phyloP scores from a whole-genome alignment of 2,113 vertebrate genomes.

The Sprattus sprattus region DNA sequence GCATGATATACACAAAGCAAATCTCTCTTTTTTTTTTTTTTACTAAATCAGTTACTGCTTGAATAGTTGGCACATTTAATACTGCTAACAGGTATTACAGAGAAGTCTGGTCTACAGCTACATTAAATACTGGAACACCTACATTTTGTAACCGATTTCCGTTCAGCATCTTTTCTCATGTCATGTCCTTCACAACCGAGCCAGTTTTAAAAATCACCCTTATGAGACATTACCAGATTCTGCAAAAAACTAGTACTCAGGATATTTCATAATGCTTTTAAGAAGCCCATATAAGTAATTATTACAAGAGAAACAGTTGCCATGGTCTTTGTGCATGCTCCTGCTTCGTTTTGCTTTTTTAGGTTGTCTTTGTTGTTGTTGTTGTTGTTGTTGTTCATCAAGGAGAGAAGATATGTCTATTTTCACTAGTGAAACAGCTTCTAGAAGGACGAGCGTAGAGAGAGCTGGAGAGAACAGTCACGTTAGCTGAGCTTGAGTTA shows the following conservation, averaged over 20 bases:
- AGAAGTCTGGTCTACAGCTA: conserved; percentile 76
- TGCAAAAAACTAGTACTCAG: conserved; percentile 56
- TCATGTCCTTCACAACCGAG: not conserved
- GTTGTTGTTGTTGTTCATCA: not conserved
- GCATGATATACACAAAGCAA: conserved; percentile 87
- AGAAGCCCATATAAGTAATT: conserved; percentile 46
- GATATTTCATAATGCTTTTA: conserved; percentile 47
- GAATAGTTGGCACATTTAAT: conserved; percentile 92
- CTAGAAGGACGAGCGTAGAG: conserved; percentile 18
- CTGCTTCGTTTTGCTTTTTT: conserved; percentile 19
- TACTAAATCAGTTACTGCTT: conserved; percentile 82
- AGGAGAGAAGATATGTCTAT: conserved; percentile 26
- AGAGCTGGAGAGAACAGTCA: conserved; percentile 27
- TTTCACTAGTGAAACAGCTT: conserved; percentile 35
- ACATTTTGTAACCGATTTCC: conserved; percentile 57
- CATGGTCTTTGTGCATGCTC: conserved; percentile 69
- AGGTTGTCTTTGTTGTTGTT: conserved; percentile 21
- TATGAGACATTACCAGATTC: conserved; percentile 47
- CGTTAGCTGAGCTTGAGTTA: no score
- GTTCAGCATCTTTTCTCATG: conserved; percentile 24
- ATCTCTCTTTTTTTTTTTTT: conserved; percentile 47
- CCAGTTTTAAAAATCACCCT: conserved; percentile 31
- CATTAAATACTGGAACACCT: conserved; percentile 80
- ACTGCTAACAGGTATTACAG: conserved; percentile 78
- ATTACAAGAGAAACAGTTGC: conserved; percentile 61